phyloP scores from a whole-genome alignment of 2,888 invertebrate species.

The Caenorhabditis angaria region DNA sequence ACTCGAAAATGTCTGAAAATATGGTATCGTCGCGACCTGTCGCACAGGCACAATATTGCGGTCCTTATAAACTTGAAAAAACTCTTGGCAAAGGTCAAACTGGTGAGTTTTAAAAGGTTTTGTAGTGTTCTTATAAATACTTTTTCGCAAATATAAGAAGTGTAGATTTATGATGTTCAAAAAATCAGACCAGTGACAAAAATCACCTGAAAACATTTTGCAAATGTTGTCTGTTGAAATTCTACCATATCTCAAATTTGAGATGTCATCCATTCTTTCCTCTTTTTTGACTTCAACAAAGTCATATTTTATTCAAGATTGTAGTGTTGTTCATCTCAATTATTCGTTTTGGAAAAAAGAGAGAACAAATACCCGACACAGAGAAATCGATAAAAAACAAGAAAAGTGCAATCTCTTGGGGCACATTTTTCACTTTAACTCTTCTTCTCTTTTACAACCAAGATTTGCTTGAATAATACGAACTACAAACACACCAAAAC shows the following conservation, averaged over 20 bases:
- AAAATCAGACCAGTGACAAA: too few relatives aligned
- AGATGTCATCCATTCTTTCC: too few relatives aligned
- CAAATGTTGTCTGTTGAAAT: neutral
- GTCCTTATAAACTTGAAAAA: conserved; percentile 97
- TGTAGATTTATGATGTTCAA: too few relatives aligned
- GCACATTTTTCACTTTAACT: conserved; percentile 4
- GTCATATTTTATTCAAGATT: conserved; percentile 1
- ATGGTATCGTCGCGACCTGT: conserved; percentile 47
- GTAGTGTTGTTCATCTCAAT: neutral
- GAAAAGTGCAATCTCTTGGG: conserved; percentile 1
- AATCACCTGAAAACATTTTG: too few relatives aligned
- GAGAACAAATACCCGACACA: too few relatives aligned
- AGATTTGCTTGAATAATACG: neutral
- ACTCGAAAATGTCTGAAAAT: conserved; percentile 64
- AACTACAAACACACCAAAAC: neutral
- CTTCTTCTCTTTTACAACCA: conserved; percentile 1
- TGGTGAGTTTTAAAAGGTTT: conserved; percentile 82
- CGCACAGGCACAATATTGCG: conserved; percentile 83
- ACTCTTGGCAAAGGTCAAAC: conserved; percentile 99
- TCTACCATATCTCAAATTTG: neutral
- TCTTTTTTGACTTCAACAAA: too few relatives aligned
- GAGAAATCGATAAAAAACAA: conserved; percentile 2
- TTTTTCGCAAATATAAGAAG: neutral
- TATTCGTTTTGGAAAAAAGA: neutral
- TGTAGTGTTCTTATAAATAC: neutral